Evolutionary conservation across 2,888 invertebrate genomes (phyloP).

Genomic region (Leptinotarsa tumamoca): DNA sequence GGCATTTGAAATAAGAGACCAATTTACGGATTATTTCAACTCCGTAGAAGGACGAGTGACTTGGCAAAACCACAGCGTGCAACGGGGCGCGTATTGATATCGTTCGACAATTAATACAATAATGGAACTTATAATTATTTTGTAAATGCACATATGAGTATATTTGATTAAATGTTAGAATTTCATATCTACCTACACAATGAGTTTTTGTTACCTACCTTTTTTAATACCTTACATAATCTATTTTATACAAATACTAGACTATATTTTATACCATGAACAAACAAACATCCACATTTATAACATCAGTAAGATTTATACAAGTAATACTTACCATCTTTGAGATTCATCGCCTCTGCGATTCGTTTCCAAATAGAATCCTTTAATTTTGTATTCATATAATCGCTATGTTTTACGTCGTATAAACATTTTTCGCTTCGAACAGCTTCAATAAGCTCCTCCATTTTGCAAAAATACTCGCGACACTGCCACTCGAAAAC

Average conservation of each 20-base stretch:
- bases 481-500: slow-evolving; percentile 26
- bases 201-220: too few species aligned
- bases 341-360: slow-evolving; percentile 29
- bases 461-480: background rate
- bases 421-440: slow-evolving; percentile 27
- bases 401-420: slow-evolving; percentile 32
- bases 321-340: slow-evolving; percentile 25
- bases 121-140: too few species aligned
- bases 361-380: slow-evolving; percentile 23
- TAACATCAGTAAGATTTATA: background rate
- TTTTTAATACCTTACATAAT: too few species aligned
- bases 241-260: too few species aligned
- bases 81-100: background rate
- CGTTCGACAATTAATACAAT: too few species aligned
- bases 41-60: slow-evolving; percentile 16
- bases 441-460: slow-evolving; percentile 4
- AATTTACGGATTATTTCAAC: slow-evolving; percentile 22
- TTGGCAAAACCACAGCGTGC: slow-evolving; percentile 19
- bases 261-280: too few species aligned
- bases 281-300: too few species aligned
- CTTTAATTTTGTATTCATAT: slow-evolving; percentile 19
- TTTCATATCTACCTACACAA: too few species aligned
- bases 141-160: too few species aligned
- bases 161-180: too few species aligned
- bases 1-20: slow-evolving; percentile 22